Conservation (phyloP, 2,888 invertebrate species). For the Aspidiotus rigidus region DNA sequence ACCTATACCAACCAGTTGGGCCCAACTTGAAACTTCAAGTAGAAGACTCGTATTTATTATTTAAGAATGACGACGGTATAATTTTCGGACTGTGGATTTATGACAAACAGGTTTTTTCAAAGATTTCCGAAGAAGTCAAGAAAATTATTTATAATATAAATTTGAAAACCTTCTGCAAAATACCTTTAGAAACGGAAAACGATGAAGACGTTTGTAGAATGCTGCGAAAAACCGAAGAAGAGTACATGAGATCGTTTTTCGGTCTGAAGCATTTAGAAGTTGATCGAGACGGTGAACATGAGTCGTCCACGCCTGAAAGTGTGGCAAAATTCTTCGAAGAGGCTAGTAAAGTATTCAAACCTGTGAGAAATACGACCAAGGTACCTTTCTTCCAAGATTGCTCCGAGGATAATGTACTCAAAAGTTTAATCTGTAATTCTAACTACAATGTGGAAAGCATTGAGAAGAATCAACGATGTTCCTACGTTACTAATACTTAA, state of each 20-base stretch:
- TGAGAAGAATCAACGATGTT: slow-evolving; percentile 30
- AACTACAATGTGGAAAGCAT: slow-evolving; percentile 27
- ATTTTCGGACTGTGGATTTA: slow-evolving; percentile 26
- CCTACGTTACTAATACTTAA: slow-evolving; percentile 4
- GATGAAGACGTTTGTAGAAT: slow-evolving; percentile 19
- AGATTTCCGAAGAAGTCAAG: slow-evolving; percentile 20
- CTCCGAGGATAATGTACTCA: slow-evolving; percentile 3
- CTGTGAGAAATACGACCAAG: neutral
- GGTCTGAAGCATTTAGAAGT: slow-evolving; percentile 13
- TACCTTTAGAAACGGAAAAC: neutral
- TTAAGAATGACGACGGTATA: slow-evolving; percentile 19
- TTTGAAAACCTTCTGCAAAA: slow-evolving; percentile 9
- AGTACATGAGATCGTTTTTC: slow-evolving; percentile 19
- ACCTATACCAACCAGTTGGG: slow-evolving; percentile 26
- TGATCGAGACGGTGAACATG: neutral
- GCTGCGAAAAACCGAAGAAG: slow-evolving; percentile 22
- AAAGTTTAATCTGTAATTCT: slow-evolving; percentile 21
- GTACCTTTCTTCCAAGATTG: neutral
- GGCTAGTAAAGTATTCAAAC: slow-evolving; percentile 27
- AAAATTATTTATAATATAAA: slow-evolving; percentile 20
- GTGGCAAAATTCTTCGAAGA: slow-evolving; percentile 28
- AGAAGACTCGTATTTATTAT: slow-evolving; percentile 23
- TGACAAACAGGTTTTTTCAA: slow-evolving; percentile 8
- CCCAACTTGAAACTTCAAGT: slow-evolving; percentile 19
- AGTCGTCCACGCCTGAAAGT: slow-evolving; percentile 7